Evolutionary conservation across 2,113 vertebrate species (phyloP), one percentile per base, ranked within the genome.

Genomic region (Tetrax tetrax): DNA sequence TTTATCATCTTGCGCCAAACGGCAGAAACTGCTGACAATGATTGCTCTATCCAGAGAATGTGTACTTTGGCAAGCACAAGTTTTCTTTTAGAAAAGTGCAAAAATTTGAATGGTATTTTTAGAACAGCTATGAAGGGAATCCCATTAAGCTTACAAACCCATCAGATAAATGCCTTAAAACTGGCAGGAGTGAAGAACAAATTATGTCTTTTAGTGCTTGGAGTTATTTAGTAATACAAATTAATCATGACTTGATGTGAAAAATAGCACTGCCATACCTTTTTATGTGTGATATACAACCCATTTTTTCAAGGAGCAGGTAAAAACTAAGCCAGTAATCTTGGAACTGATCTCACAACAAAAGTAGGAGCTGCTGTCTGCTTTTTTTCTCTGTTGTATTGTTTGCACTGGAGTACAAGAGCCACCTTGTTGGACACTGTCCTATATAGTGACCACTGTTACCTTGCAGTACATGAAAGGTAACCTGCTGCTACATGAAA

Each of bases 111-210:
- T 33, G 12, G 7, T 53, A 38, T 86, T 68, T 88, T 87, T 51
- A 86, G 28, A 94, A 54, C 9, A 94, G n/a, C 33, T 90, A 66
- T 35, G 48, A 86, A 93, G 72, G 18, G 23, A 90, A 91, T 93
- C 29, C 48, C 53, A 56, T 50, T 51, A 83, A 85, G 23, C 19
- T 81, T 89, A 60, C 79, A 90, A 77, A 77, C 12, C 12, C 35
- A 28, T 56, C 0, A 0, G 41, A 47, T 65, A 77, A 83, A 18
- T 64, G n/a, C 20, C 28, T 77, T 63, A 74, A 78, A 86, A 70
- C 33, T 66, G 31, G 11, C 23, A 86, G 56, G 51, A 59, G 4
- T 59, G 33, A 83, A 70, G 50, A 89, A 45, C 5, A 79, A 71
- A 92, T 77, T 33, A 4, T 56, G 4, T 56, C 20, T 72, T 95